phyloP scores from a whole-genome alignment of 2,888 invertebrate species.

The Machimus rusticus region DNA sequence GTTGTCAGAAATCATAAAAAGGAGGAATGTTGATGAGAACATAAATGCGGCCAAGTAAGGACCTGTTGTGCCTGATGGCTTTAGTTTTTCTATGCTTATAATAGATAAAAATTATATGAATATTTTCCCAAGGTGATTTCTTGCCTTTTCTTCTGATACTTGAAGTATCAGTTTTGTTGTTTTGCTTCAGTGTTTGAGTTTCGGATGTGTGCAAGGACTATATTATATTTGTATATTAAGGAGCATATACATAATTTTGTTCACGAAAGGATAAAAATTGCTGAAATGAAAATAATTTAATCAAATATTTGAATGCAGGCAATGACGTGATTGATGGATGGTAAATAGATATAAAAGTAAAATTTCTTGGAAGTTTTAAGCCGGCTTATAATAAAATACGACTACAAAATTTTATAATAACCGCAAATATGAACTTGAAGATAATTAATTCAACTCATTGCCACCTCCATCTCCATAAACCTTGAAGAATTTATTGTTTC shows the following conservation, averaged over 20 bases:
- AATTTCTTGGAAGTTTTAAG: neutral
- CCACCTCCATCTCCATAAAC: neutral
- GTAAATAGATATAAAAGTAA: no score
- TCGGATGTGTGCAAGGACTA: neutral
- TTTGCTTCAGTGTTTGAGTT: neutral
- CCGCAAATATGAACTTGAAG: neutral
- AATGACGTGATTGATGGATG: neutral
- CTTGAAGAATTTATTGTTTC: neutral
- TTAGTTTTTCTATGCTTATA: neutral
- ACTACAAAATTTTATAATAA: neutral
- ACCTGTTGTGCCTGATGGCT: neutral
- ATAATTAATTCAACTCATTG: neutral
- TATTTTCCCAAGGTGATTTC: neutral
- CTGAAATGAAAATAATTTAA: neutral
- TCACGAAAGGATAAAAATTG: neutral
- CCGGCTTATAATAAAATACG: neutral
- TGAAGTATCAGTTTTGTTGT: neutral
- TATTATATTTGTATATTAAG: neutral
- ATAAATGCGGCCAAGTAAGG: conserved; percentile 60
- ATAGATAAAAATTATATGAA: neutral
- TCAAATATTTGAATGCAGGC: neutral
- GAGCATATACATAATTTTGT: neutral
- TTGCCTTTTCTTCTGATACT: neutral
- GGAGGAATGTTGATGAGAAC: conserved; percentile 55
- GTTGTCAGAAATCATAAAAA: conserved; percentile 58